Evolutionary conservation across 2,797 vertebrate species (phyloP), one percentile per base, ranked within the genome.

Genomic region (Thalassophryne amazonica): DNA sequence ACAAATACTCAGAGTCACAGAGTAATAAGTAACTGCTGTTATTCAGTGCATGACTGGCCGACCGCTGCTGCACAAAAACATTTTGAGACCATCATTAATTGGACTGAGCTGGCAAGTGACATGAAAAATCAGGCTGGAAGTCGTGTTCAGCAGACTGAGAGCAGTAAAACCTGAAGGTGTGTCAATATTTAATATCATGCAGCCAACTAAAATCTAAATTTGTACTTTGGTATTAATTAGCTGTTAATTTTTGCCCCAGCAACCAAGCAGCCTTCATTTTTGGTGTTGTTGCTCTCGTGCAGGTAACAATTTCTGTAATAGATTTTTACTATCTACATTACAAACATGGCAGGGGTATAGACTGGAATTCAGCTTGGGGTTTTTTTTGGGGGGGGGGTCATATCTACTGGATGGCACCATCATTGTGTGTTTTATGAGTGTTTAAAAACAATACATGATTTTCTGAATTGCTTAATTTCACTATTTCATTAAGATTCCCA

Each of bases 151-250:
- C 60, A 65, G 40, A 73, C 69, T 40, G 59, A 74, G 46, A 60
- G 47, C 60, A 70, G 49, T 35, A 67, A 72, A 31, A 60, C 46
- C 46, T 69, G 58, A 30, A 56, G 69, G 58, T 50, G 55, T 51
- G 60, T 69, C 69, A 53, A 33, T 58, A 15, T 73, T 66, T 75
- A 79, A 78, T 68, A 76, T 58, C 67, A 55, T 23, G 13, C 29
- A 69, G 64, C 80, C 68, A 69, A 66, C 51, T 62, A 55, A 37
- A 50, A 41, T 34, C 36, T 24, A 42, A 48, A 31, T 49, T 42
- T 47, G 31, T 37, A 40, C 41, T 12, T 14, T 58, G 4, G 33
- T 62, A 52, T 58, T 63, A 61, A 64, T 43, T 39, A 49, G 19
- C 11, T 37, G 41, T 18, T 48, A 42, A 41, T 54, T 60, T 77